A percentile compares a stretch with the other conserved stretches of the same genome.
Conservation (phyloP, 1,140 invertebrate species). For the Sitobion miscanthi region DNA sequence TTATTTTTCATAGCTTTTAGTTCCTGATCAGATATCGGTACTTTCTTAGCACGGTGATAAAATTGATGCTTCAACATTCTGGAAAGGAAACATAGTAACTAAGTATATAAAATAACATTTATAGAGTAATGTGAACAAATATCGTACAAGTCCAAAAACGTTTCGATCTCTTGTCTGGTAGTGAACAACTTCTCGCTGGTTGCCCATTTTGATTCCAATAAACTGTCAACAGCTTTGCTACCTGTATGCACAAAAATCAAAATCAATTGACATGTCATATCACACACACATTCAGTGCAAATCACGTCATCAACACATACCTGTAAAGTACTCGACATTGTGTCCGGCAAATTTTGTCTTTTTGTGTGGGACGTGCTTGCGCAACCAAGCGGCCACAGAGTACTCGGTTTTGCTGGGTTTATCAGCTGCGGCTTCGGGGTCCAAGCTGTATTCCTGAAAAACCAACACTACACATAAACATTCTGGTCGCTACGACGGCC, state of each 20-base stretch:
- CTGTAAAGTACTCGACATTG: slow-evolving; percentile 96
- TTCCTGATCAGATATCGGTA: slow-evolving; percentile 78
- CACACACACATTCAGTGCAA: not conserved
- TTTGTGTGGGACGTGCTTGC: slow-evolving; percentile 89
- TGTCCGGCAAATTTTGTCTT: slow-evolving; percentile 95
- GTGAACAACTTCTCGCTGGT: slow-evolving; percentile 79
- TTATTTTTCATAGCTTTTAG: slow-evolving; percentile 71
- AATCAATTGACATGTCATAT: not conserved
- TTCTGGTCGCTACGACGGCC: not conserved
- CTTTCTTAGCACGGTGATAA: slow-evolving; percentile 93
- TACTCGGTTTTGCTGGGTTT: slow-evolving; percentile 92
- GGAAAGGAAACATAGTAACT: slow-evolving; percentile 42
- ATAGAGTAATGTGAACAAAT: not conserved
- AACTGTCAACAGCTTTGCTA: slow-evolving; percentile 86
- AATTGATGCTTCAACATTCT: slow-evolving; percentile 90
- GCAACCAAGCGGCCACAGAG: slow-evolving; percentile 90
- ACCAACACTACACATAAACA: not conserved
- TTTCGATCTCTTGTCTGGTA: slow-evolving; percentile 77
- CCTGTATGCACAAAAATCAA: slow-evolving; percentile 63
- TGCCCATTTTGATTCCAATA: slow-evolving; percentile 90
- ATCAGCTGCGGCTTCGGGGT: slow-evolving; percentile 66
- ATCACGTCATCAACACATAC: slow-evolving; percentile 64
- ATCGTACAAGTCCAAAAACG: slow-evolving; percentile 76
- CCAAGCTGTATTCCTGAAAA: slow-evolving; percentile 66
- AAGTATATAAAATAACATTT: not conserved